phyloP scores from a whole-genome alignment of 2,888 invertebrate genomes.

The Gymnocheta viridis region DNA sequence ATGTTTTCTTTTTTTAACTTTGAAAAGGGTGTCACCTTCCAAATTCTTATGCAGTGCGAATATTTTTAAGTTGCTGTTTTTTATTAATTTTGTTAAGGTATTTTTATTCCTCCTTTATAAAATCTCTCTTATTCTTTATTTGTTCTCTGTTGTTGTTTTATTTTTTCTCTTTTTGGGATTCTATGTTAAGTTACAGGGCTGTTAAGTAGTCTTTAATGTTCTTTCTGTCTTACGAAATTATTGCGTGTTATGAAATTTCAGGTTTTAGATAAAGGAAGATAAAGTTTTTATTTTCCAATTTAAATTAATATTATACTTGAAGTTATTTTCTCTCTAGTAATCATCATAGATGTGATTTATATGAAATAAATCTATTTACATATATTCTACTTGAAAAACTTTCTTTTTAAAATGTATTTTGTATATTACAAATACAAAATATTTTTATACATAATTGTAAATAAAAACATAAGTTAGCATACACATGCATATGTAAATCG shows the following conservation, averaged over 20 bases:
- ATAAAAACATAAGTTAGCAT: no score
- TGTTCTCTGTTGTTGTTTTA: conserved; percentile 42
- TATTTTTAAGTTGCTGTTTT: conserved; percentile 20
- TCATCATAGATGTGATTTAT: no score
- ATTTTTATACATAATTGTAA: no score
- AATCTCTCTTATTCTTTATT: conserved; percentile 24
- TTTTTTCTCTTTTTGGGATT: background rate
- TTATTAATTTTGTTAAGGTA: conserved; percentile 19
- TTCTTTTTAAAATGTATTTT: no score
- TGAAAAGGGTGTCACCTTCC: conserved; percentile 59
- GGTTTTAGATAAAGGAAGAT: background rate
- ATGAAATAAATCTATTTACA: no score
- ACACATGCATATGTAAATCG: no score
- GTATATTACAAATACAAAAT: no score
- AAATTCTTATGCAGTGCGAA: conserved; percentile 24
- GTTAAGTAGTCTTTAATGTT: conserved; percentile 4
- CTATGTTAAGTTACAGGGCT: conserved; percentile 38
- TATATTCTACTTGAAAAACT: no score
- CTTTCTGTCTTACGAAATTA: background rate
- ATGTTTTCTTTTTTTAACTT: background rate
- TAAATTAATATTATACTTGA: background rate
- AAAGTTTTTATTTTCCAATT: background rate
- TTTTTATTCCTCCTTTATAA: conserved; percentile 10
- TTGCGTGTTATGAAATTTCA: background rate
- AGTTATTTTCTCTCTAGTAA: no score